These are phyloP conservation scores for Nematostella vectensis DNA, from an alignment of 92 coral and sea anemone genomes.

Conservation along the genomic window DNA sequence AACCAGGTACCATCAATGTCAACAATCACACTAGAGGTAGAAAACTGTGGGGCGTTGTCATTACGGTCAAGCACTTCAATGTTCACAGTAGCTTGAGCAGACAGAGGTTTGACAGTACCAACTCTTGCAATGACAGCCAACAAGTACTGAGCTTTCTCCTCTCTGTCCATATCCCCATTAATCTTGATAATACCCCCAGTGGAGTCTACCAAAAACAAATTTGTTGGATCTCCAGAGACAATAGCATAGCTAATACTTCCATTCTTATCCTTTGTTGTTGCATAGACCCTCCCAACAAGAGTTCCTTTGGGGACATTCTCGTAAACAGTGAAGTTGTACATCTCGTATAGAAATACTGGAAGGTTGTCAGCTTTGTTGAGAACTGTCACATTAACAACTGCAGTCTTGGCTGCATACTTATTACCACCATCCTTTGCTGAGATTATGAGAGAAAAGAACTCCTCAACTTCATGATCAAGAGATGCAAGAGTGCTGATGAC, in stretches of 20 bases:
- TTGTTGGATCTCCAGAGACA: slow-evolving; percentile 73
- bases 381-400: slow-evolving; percentile 73
- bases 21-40: slow-evolving; percentile 39
- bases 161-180: slow-evolving; percentile 71
- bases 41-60: slow-evolving; percentile 74
- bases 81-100: slow-evolving; percentile 59
- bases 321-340: slow-evolving; percentile 71
- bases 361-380: slow-evolving; percentile 66
- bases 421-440: slow-evolving; percentile 83
- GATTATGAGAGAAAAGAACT: slow-evolving; percentile 49
- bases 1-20: slow-evolving; percentile 58
- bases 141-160: slow-evolving; percentile 39
- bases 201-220: slow-evolving; percentile 52
- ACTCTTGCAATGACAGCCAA: slow-evolving; percentile 64
- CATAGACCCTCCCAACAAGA: slow-evolving; percentile 72
- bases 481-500: slow-evolving; percentile 43
- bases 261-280: slow-evolving; percentile 47
- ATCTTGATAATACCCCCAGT: slow-evolving; percentile 87
- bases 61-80: slow-evolving; percentile 72
- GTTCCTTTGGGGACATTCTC: slow-evolving; percentile 83
- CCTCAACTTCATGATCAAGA: slow-evolving; percentile 40
- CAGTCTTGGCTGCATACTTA: slow-evolving; percentile 37
- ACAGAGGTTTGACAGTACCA: slow-evolving; percentile 46
- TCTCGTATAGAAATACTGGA: slow-evolving; percentile 55
- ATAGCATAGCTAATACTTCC: slow-evolving; percentile 52